Evolutionary conservation across 1,140 invertebrate species (phyloP), one percentile per base, ranked within the genome.

Genomic region (Pseudomyrmex flavicornis): DNA sequence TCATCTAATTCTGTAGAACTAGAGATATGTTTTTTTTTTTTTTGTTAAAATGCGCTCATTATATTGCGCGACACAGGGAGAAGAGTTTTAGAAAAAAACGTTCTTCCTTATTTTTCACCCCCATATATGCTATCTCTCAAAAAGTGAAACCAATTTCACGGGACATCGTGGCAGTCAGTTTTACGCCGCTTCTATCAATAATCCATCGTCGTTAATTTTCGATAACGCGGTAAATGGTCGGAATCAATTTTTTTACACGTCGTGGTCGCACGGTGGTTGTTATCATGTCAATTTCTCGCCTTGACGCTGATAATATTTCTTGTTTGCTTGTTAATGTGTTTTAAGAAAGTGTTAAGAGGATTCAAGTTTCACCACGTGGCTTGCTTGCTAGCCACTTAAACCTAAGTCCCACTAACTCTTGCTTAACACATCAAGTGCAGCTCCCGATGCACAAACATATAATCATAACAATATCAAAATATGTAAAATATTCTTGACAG

Each of bases 211-310:
- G 20, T 79, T 20, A 72, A 48, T 59, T 72, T 80, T 72, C 44
- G 12, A 35, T 80, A 79, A 72, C 76, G n/a, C n/a, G 4, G 22
- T 50, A 35, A 70, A 61, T 54, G 20, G 44, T 70, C 3, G 54
- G 70, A 79, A 80, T 80, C 76, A 50, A 80, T 80, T 80, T 35
- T 3, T 35, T 80, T 80, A 80, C 54, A 61, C 54, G 12, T 12
- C 15, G 50, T 17, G 66, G 20, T 59, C 17, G n/a, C 75, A 46
- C 17, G 15, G 2, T 69, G 17, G 52, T 79, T 79, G 48, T 22
- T 48, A n/a, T n/a, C 52, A 58, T 79, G 63, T 69, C 76, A 69
- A 69, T 79, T 79, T 79, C 65, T 35, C 63, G 56, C 10, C 54
- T 52, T 70, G 59, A 48, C 54, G 20, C 76, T 48, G 68, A 72